Base-by-base conservation (phyloP, 2,113 vertebrate genomes). In the Oryzias javanicus region DNA sequence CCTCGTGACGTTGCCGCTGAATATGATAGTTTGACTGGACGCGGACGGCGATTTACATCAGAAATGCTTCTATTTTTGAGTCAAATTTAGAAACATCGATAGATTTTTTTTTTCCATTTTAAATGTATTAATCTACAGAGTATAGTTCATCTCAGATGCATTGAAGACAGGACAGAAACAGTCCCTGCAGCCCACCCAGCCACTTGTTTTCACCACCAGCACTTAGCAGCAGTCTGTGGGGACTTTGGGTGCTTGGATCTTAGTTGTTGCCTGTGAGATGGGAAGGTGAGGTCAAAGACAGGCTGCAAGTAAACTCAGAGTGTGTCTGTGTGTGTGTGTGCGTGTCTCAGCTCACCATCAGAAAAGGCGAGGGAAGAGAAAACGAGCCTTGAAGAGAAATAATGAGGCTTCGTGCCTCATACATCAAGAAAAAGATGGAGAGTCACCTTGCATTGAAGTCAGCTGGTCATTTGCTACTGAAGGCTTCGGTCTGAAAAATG, bases 251-350 rank as follows among this genome's bases (percentile, higher is more conserved):
- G 65, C 69, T 82, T 83, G 55, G 60, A 74, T 74, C 74, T 56
- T 53, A 69, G 67, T 76, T 14, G 15, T 27, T 66, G 66, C 66
- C 60, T 73, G 53, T 24, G 57, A 22, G 54, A 74, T 52, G 66
- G 64, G 70, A 88, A 86, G 86, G 84, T 86, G 81, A 87, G 84
- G 84, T 87, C 82, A 89, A 86, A 81, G 79, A 80, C 82, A 27
- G 57, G 64, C 64, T 69, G 18, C 51, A 52, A 68, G 68, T 55
- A 49, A 42, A 60, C 42, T 54, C 20, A 4, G 19, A 53, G 42
- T 49, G 49, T 53, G 49, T 60, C 41, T 64, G 29, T 65, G 15
- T 55, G 60, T 44, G 20, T 48, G 55, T 20, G 42, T 60, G 52
- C 22, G 61, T 68, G 64, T 74, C 64, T 63, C 60, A 72, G 20